A percentile compares a stretch with the other conserved stretches of the same genome.
Evolutionary conservation across 2,797 vertebrate genomes (phyloP).

Genomic region (Cheirogaleus major): DNA sequence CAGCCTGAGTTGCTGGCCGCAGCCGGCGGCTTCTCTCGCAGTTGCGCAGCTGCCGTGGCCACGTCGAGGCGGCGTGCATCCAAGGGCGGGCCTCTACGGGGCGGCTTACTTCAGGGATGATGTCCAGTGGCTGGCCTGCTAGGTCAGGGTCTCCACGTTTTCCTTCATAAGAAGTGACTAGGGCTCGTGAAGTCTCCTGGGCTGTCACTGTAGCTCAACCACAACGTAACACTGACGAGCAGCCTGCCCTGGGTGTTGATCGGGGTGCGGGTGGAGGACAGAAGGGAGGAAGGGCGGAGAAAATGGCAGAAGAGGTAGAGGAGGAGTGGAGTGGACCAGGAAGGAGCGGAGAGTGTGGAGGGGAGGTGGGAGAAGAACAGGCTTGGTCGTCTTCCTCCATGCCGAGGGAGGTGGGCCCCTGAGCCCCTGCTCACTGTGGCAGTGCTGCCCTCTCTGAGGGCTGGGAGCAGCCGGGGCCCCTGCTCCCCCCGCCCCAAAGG

Average conservation of each 20-base stretch:
- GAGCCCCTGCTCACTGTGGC: neutral
- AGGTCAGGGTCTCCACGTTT: neutral
- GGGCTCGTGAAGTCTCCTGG: neutral
- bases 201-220: neutral
- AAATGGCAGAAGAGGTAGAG: neutral
- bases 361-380: accelerated
- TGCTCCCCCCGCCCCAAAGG: neutral
- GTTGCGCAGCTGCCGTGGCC: neutral
- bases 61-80: accelerated
- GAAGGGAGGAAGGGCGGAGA: neutral
- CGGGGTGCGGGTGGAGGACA: neutral
- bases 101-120: neutral
- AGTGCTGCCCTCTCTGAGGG: neutral
- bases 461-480: neutral
- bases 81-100: neutral
- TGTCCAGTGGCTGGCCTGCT: accelerated
- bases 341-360: neutral
- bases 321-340: neutral
- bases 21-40: neutral
- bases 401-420: neutral
- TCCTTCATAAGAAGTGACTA: neutral
- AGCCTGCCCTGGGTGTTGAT: neutral
- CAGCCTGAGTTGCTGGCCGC: neutral
- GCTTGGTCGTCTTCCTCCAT: neutral
- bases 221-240: neutral